These are phyloP conservation scores for Polia nebulosa DNA, from an alignment of 2,888 invertebrate genomes.

Conservation along the genomic window DNA sequence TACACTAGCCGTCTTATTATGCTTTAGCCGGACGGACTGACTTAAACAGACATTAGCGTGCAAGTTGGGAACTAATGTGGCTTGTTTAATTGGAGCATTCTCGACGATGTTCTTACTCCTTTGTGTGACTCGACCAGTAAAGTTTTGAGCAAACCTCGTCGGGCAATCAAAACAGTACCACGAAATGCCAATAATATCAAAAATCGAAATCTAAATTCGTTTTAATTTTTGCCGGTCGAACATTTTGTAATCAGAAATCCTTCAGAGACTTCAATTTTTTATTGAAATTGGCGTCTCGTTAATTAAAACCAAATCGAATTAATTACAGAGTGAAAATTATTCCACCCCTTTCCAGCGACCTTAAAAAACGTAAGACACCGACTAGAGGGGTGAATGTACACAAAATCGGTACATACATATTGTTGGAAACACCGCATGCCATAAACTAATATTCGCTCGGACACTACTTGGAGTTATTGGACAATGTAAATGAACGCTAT, in stretches of 20 bases:
- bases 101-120: neutral
- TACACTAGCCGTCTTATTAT: slow-evolving; percentile 81
- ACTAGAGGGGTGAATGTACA: slow-evolving; percentile 60
- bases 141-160: neutral
- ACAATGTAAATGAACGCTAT: slow-evolving; percentile 92
- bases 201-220: slow-evolving; percentile 66
- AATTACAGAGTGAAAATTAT: slow-evolving; percentile 85
- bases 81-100: neutral
- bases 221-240: slow-evolving; percentile 73
- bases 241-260: slow-evolving; percentile 85
- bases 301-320: slow-evolving; percentile 89
- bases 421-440: slow-evolving; percentile 79
- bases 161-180: slow-evolving; percentile 24
- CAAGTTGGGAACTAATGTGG: slow-evolving; percentile 4
- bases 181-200: slow-evolving; percentile 44
- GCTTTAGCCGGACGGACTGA: slow-evolving; percentile 62
- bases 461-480: slow-evolving; percentile 91
- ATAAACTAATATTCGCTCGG: slow-evolving; percentile 90
- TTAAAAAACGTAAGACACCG: slow-evolving; percentile 72
- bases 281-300: slow-evolving; percentile 88
- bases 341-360: slow-evolving; percentile 75
- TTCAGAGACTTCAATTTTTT: slow-evolving; percentile 84
- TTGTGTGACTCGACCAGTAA: neutral
- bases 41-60: slow-evolving; percentile 30
- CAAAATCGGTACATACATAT: slow-evolving; percentile 68